Conservation (phyloP, 2,888 invertebrate species). For the Lordiphosa andalusiaca region DNA sequence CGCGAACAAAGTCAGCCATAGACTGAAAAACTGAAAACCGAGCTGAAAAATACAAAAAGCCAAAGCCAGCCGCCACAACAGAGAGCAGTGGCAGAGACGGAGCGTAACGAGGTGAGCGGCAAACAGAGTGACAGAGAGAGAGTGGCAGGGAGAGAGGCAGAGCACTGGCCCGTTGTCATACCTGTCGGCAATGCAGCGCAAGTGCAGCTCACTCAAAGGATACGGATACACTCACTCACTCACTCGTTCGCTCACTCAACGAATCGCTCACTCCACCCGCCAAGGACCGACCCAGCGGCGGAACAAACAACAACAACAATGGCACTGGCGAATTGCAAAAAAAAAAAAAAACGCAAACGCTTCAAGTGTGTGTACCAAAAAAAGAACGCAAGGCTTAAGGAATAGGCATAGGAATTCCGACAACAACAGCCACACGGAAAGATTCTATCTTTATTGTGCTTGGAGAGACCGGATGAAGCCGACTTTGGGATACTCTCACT, state of each 20-base stretch:
- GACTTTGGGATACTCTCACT: not conserved
- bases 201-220: constrained; percentile 69
- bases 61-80: constrained; percentile 12
- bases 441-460: not conserved
- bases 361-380: constrained; percentile 34
- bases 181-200: constrained; percentile 62
- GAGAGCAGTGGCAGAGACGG: constrained; percentile 11
- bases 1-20: constrained; percentile 66
- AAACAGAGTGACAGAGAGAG: constrained; percentile 5
- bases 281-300: constrained; percentile 13
- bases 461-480: not conserved
- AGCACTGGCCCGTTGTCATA: constrained; percentile 30
- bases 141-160: too few species aligned
- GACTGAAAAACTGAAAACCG: constrained; percentile 59
- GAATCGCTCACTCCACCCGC: constrained; percentile 1
- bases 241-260: not conserved
- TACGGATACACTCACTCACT: constrained; percentile 21
- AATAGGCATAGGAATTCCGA: constrained; percentile 49
- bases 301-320: constrained; percentile 12
- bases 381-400: constrained; percentile 26
- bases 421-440: constrained; percentile 16
- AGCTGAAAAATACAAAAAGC: constrained; percentile 26
- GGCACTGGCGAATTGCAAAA: constrained; percentile 45
- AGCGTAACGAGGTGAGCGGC: constrained; percentile 2
- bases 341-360: constrained; percentile 20